A percentile compares a stretch with the other conserved stretches of the same genome.
Conservation (phyloP, 2,888 invertebrate genomes). For the Scelioninae gen. 2 region DNA sequence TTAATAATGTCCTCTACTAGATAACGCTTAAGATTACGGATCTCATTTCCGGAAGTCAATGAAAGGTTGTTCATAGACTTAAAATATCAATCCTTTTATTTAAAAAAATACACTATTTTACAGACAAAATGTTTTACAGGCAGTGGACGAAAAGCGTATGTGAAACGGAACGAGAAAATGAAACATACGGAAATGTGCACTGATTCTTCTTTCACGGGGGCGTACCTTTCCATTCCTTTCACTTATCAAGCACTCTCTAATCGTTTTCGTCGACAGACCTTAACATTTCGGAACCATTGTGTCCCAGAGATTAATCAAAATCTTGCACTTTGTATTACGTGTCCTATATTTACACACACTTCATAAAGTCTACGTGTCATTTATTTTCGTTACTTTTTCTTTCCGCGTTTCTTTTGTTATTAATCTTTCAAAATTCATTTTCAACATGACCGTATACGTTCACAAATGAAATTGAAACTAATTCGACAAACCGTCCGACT, state of each 20-base stretch:
- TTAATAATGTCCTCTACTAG: neutral
- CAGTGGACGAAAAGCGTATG: slow-evolving; percentile 46
- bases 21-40: neutral
- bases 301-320: slow-evolving; percentile 21
- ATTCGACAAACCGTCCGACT: neutral
- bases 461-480: neutral
- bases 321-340: slow-evolving; percentile 48
- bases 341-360: slow-evolving; percentile 49
- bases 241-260: slow-evolving; percentile 10
- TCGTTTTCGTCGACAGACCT: slow-evolving; percentile 28
- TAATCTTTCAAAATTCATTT: neutral
- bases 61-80: slow-evolving; percentile 8
- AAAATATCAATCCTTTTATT: slow-evolving; percentile 53
- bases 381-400: slow-evolving; percentile 2
- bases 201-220: slow-evolving; percentile 14
- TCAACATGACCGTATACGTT: slow-evolving; percentile 11
- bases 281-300: slow-evolving; percentile 14
- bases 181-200: slow-evolving; percentile 27
- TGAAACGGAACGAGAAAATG: slow-evolving; percentile 27
- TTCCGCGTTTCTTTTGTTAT: neutral
- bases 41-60: neutral
- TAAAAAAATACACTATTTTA: slow-evolving; percentile 57
- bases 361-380: slow-evolving; percentile 35
- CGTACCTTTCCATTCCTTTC: slow-evolving; percentile 22
- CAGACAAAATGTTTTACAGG: slow-evolving; percentile 50